Evolutionary conservation across 2,888 invertebrate genomes (phyloP).

Genomic region (Cosmia trapezina): DNA sequence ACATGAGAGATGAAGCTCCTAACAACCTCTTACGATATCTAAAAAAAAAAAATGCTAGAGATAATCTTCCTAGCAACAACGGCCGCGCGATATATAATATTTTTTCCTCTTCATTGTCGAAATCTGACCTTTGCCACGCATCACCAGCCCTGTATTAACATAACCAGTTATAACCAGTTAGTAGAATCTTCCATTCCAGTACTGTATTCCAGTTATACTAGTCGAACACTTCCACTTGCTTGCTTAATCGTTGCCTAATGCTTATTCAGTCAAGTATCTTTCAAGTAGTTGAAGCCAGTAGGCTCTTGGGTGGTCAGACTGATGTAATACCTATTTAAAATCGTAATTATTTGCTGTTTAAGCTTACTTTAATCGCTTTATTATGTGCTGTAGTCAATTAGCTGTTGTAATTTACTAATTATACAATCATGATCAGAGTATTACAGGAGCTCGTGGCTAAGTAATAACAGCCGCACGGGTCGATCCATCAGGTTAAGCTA

Average conservation of each 20-base stretch:
- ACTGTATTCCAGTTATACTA: slow-evolving; percentile 51
- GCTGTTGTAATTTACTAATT: background rate
- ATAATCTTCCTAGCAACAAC: slow-evolving; percentile 33
- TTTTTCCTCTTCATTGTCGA: slow-evolving; percentile 49
- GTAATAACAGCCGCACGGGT: no score
- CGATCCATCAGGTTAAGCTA: no score
- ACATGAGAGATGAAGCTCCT: background rate
- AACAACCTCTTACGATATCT: background rate
- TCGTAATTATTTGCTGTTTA: slow-evolving; percentile 16
- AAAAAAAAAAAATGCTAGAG: slow-evolving; percentile 11
- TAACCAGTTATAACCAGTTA: slow-evolving; percentile 73
- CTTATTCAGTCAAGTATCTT: slow-evolving; percentile 46
- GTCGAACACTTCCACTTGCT: slow-evolving; percentile 30
- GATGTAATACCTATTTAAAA: slow-evolving; percentile 28
- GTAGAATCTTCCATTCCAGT: slow-evolving; percentile 63
- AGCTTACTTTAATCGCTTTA: slow-evolving; percentile 22
- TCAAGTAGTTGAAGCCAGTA: slow-evolving; percentile 34
- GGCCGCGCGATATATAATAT: slow-evolving; percentile 2
- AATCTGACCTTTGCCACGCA: slow-evolving; percentile 66
- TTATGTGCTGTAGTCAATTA: background rate
- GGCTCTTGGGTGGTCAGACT: slow-evolving; percentile 36
- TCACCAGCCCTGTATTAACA: slow-evolving; percentile 65
- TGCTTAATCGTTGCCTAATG: slow-evolving; percentile 47
- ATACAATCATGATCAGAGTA: background rate
- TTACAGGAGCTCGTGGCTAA: no score